Percentiles rank a stretch among this genome's conserved stretches.
phyloP scores from a whole-genome alignment of 1,140 invertebrate species.

The Frieseomelitta varia region DNA sequence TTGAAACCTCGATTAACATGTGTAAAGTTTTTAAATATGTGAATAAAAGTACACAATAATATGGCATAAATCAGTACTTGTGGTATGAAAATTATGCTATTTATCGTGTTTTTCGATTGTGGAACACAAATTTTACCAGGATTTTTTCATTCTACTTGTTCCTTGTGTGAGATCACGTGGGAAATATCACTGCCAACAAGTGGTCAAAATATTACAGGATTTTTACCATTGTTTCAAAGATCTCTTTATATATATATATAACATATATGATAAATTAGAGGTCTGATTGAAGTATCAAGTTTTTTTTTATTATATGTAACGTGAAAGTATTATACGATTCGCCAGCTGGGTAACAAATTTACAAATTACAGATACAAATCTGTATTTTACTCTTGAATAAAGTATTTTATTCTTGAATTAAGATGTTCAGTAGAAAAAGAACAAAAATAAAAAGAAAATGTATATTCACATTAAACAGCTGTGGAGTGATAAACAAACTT shows the following conservation, averaged over 20 bases:
- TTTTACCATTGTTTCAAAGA: conserved; percentile 18
- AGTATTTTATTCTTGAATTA: neutral
- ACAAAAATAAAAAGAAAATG: neutral
- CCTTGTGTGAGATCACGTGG: neutral
- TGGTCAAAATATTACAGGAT: neutral
- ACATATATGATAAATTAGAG: neutral
- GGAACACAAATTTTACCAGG: neutral
- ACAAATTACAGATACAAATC: neutral
- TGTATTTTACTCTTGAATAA: neutral
- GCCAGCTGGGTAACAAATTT: neutral
- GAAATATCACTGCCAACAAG: conserved; percentile 24
- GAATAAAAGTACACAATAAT: conserved; percentile 7
- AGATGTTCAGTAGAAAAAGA: neutral
- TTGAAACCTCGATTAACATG: neutral
- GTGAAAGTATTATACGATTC: neutral
- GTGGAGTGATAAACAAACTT: neutral
- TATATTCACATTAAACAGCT: neutral
- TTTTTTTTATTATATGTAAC: conserved; percentile 4
- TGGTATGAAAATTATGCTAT: neutral
- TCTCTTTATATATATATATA: conserved; percentile 1
- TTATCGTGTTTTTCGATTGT: neutral
- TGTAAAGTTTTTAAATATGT: conserved; percentile 8
- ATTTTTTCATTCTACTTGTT: neutral
- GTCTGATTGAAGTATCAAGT: conserved; percentile 8
- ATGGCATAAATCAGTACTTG: conserved; percentile 1